Evolutionary conservation across 2,113 vertebrate genomes (phyloP), one percentile per base, ranked within the genome.

Genomic region (Noturus placidus): DNA sequence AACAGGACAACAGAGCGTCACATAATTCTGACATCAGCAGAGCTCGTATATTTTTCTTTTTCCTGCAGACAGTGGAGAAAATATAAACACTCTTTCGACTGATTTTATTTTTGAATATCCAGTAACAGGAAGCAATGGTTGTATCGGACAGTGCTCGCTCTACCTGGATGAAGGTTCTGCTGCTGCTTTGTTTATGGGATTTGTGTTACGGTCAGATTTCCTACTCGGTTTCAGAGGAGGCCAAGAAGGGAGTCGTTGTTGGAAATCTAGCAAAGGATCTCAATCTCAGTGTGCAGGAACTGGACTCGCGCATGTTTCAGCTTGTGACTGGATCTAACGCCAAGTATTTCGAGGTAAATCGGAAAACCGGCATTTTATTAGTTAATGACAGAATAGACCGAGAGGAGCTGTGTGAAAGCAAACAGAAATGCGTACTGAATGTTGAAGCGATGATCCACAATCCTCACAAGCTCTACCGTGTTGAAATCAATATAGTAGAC

Each of bases 301-400:
- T 96, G 13, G 90, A 93, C 6, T 87, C 91, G 0, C 59, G 88
- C 52, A 89, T 69, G 61, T 91, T 95, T 85, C 90, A 91, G 19
- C 92, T 95, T n/a, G 88, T 92, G 11, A 91, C 94, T 9, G 92
- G 57, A 27, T 87, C 91, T 17, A 92, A 57, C 25, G 91, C 61
- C 20, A 89, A 84, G 46, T 91, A 94, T 83, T 92, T 97, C 70
- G 90, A 91, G 83, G 93, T 94, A 38, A 91, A 96, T 89, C 38
- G 89, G 35, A 92, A 92, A 52, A 95, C 92, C 2, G 95, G 95
- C 57, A 78, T 92, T 57, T 87, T 96, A 57, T 88, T 90, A 86
- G 90, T 97, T 42, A 93, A 93, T 35, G 95, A 95, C 30, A 94
- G 93, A 90, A 92, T 97, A 84, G 95, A 97, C 91, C 92, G 96